Evolutionary conservation across 2,888 invertebrate species (phyloP).

Genomic region (Aleiodes alternator): DNA sequence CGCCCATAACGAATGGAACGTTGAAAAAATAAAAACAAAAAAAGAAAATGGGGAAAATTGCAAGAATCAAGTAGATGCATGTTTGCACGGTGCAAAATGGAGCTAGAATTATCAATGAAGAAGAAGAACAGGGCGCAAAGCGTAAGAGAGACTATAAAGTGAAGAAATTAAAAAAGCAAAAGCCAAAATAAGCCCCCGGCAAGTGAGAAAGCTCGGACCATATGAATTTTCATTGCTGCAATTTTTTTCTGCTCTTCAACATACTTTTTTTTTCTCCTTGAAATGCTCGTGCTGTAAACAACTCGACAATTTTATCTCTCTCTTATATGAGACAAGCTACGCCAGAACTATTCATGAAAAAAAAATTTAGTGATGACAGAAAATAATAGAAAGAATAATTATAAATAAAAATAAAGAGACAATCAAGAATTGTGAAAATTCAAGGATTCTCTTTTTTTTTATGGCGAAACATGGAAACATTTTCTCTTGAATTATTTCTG

Average conservation of each 20-base stretch:
- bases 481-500: too few species aligned
- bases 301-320: neutral
- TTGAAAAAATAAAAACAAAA: too few species aligned
- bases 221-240: conserved; percentile 38
- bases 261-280: conserved; percentile 1
- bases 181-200: conserved; percentile 20
- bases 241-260: too few species aligned
- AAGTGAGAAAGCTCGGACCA: conserved; percentile 2
- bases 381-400: too few species aligned
- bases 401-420: too few species aligned
- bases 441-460: too few species aligned
- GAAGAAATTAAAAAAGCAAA: neutral
- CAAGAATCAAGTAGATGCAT: neutral
- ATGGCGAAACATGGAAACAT: too few species aligned
- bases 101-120: conserved; percentile 38
- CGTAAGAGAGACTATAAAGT: conserved; percentile 10
- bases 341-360: neutral
- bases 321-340: neutral
- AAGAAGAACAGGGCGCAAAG: too few species aligned
- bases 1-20: too few species aligned
- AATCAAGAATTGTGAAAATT: too few species aligned
- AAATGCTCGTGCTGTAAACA: neutral
- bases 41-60: neutral
- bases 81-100: conserved; percentile 38
- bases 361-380: too few species aligned